Base-by-base conservation (phyloP, 2,888 invertebrate species). In the Ophion ellenae region DNA sequence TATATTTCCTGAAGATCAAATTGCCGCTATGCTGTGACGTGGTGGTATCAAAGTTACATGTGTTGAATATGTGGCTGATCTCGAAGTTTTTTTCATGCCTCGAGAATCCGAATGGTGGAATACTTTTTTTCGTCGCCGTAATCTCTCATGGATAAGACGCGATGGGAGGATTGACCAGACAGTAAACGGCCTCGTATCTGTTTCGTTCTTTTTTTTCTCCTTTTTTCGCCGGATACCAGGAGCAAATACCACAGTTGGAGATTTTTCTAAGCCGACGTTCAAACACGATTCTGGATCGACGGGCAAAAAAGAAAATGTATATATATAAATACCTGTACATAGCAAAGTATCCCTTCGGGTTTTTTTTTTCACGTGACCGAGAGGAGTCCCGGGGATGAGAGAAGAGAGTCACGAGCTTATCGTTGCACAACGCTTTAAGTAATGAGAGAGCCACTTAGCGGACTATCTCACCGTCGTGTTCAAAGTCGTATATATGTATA, bases 401-500 rank as follows among this genome's bases (percentile, higher is more conserved):
- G 47, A 75, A 80, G 67, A 64, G 69, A 79, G 67, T 28, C 59
- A 73, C 45, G 77, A 81, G 71, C 66, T 85, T 85, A 85, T 85
- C 85, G 79, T 71, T 66, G 61, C 36, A 64, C 82, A 76, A 85
- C 76, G 82, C 85, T 83, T 66, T 53, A 63, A 83, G 82, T 83
- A 85, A 82, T 76, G 82, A 79, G 85, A 75, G 85, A 85, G 79
- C 82, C 85, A 85, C 85, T 85, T 85, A 85, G 71, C 79, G 76
- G 76, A 24, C 76, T 82, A 82, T 85, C 85, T 79, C 36, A 40
- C 66, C 61, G 81, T 59, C 24, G 75, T 17, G 79, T 66, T 47
- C 82, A 73, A 71, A 14, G 74, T 67, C 66, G 74, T 74, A 36
- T 69, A 67, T 53, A 77, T 53, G 28, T 53, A 40, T 77, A 24